phyloP scores from a whole-genome alignment of 1,140 invertebrate species.

The Helicoverpa zea region DNA sequence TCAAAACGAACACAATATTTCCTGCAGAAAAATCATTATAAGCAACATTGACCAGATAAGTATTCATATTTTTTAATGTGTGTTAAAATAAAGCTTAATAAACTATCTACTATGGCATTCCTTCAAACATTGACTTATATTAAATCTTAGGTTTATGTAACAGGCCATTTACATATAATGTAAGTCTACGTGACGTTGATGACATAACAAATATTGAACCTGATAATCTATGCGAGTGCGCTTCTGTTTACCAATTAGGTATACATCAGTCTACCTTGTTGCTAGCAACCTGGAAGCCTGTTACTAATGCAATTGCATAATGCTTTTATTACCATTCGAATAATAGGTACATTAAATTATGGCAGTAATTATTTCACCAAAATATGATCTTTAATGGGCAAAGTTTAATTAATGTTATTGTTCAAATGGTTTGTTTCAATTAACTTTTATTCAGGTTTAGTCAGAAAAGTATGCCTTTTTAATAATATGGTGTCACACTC shows the following conservation, averaged over 20 bases:
- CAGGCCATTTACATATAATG: slow-evolving; percentile 40
- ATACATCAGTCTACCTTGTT: background rate
- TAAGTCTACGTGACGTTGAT: slow-evolving; percentile 21
- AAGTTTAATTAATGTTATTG: no score
- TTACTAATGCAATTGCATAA: no score
- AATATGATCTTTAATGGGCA: no score
- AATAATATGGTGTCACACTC: background rate
- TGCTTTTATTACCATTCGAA: no score
- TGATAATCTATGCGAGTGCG: slow-evolving; percentile 1
- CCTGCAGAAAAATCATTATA: background rate
- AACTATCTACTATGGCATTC: slow-evolving; percentile 47
- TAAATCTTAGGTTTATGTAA: slow-evolving; percentile 40
- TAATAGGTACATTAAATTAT: no score
- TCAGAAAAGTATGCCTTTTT: no score
- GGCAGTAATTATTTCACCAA: no score
- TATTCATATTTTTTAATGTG: background rate
- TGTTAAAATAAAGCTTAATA: background rate
- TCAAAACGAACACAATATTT: background rate
- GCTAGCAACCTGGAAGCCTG: no score
- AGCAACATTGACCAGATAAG: background rate
- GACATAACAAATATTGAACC: slow-evolving; percentile 37
- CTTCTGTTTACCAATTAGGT: slow-evolving; percentile 9
- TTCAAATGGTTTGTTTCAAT: no score
- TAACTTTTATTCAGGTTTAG: no score
- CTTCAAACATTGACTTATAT: slow-evolving; percentile 23